Evolutionary conservation across 1,140 invertebrate species (phyloP).

Genomic region (Triops longicaudatus): DNA sequence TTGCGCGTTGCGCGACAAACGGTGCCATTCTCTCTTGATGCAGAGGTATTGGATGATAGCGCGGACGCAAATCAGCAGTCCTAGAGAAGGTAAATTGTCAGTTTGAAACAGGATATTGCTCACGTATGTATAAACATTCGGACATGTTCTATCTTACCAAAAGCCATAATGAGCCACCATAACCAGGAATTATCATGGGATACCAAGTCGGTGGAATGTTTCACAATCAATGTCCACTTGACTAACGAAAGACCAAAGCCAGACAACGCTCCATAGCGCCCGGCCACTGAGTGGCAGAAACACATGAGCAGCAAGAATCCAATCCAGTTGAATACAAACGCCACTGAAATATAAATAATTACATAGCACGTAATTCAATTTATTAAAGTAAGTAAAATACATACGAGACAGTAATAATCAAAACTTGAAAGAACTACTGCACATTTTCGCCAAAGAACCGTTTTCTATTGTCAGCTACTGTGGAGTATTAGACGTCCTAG

Average conservation of each 20-base stretch:
- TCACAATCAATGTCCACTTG: slow-evolving; percentile 90
- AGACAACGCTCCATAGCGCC: slow-evolving; percentile 80
- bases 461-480: too few relatives aligned
- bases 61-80: slow-evolving; percentile 74
- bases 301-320: slow-evolving; percentile 84
- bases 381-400: too few relatives aligned
- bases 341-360: slow-evolving; percentile 48
- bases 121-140: slow-evolving; percentile 18
- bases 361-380: slow-evolving; percentile 21
- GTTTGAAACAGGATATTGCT: slow-evolving; percentile 6
- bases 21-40: slow-evolving; percentile 79
- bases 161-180: slow-evolving; percentile 82
- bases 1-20: slow-evolving; percentile 71
- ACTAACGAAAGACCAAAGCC: slow-evolving; percentile 85
- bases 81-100: slow-evolving; percentile 43
- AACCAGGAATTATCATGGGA: slow-evolving; percentile 78
- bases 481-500: too few relatives aligned
- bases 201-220: slow-evolving; percentile 74
- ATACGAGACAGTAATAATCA: too few relatives aligned
- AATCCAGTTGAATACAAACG: slow-evolving; percentile 90
- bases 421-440: too few relatives aligned
- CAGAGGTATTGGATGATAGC: slow-evolving; percentile 81
- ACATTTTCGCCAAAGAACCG: too few relatives aligned
- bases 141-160: slow-evolving; percentile 52
- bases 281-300: slow-evolving; percentile 87